phyloP scores from a whole-genome alignment of 2,888 invertebrate species.

The Tanytarsus gracilentus region DNA sequence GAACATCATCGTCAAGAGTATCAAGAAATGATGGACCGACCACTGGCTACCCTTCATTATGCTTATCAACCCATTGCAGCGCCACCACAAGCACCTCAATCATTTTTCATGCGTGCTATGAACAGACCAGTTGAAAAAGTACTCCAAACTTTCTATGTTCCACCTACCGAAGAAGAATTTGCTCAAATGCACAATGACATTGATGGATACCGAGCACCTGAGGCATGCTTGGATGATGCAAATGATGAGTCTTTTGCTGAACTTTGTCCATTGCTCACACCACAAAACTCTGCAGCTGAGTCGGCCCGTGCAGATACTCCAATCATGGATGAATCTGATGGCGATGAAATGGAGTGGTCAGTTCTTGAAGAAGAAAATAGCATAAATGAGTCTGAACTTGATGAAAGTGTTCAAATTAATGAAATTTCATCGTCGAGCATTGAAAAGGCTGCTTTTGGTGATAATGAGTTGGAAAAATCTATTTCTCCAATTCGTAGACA shows the following conservation, averaged over 20 bases:
- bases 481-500: background rate
- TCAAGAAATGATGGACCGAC: conserved; percentile 3
- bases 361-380: background rate
- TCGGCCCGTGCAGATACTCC: too few relatives aligned
- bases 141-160: too few relatives aligned
- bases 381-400: conserved; percentile 32
- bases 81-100: background rate
- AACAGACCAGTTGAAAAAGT: background rate
- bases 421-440: conserved; percentile 57
- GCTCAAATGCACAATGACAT: background rate
- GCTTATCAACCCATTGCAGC: conserved; percentile 9
- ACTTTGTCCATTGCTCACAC: too few relatives aligned
- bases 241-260: background rate
- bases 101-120: conserved; percentile 10
- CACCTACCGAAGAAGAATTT: conserved; percentile 10
- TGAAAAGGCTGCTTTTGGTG: conserved; percentile 35
- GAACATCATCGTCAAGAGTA: conserved; percentile 13
- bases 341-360: background rate
- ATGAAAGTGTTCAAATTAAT: conserved; percentile 51
- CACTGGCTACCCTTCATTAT: conserved; percentile 5
- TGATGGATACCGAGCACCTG: too few relatives aligned
- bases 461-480: too few relatives aligned
- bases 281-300: too few relatives aligned
- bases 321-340: conserved; percentile 4
- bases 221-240: conserved; percentile 14